Evolutionary conservation across 2,888 invertebrate genomes (phyloP).

Genomic region (Erebia palarica): DNA sequence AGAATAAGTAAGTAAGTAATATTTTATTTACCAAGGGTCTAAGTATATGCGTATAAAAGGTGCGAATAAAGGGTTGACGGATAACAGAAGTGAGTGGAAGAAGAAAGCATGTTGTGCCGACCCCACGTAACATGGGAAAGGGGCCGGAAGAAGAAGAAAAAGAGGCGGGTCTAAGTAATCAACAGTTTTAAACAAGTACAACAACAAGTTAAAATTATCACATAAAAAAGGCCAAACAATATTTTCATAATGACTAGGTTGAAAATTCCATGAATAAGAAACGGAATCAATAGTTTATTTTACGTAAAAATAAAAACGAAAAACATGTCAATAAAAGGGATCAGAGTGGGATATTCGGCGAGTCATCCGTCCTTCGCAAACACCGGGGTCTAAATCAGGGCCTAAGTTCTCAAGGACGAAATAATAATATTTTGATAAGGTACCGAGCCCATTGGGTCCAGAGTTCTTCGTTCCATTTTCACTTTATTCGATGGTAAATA

Average conservation of each 20-base stretch:
- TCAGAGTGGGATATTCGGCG: slow-evolving; percentile 17
- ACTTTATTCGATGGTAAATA: no score
- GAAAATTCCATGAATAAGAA: not conserved
- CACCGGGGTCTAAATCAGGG: slow-evolving; percentile 15
- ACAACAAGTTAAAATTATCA: not conserved
- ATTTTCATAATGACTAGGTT: not conserved
- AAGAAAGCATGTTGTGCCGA: no score
- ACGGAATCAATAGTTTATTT: not conserved
- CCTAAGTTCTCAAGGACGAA: slow-evolving; percentile 6
- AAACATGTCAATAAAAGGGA: slow-evolving; percentile 26
- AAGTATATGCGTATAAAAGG: no score
- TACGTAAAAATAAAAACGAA: slow-evolving; percentile 5
- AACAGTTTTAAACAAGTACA: not conserved
- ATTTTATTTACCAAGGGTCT: no score
- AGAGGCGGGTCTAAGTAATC: no score
- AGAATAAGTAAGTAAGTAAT: no score
- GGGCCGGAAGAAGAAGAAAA: no score
- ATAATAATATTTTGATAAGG: slow-evolving; percentile 16
- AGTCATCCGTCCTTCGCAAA: slow-evolving; percentile 12
- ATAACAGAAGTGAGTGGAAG: no score
- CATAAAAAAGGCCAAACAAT: not conserved
- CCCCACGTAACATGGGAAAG: no score
- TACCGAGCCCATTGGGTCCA: not conserved
- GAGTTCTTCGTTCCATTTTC: not conserved
- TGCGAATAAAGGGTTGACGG: no score